These are phyloP conservation scores for Myrmecobius fasciatus DNA, from an alignment of 2,113 vertebrate genomes.

Conservation along the genomic window DNA sequence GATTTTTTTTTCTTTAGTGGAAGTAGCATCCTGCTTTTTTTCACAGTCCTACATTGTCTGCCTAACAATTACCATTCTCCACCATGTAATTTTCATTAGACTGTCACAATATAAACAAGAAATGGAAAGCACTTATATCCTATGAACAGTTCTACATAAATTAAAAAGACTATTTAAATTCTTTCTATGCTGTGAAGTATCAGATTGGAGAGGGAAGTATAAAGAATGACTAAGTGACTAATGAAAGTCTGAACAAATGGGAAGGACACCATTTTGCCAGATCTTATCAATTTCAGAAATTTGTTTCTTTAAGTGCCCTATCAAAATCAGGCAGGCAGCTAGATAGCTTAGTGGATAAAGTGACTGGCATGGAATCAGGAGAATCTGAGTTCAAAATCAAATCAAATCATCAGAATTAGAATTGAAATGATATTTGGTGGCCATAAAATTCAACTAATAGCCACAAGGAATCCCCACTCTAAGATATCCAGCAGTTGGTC, in stretches of 20 bases:
- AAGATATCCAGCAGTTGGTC: background rate
- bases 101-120: constrained; percentile 45
- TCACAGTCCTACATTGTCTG: background rate
- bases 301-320: background rate
- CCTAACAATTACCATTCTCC: constrained; percentile 5
- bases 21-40: background rate
- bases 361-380: background rate
- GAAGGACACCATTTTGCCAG: constrained; percentile 42
- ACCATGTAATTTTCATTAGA: constrained; percentile 39
- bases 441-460: background rate
- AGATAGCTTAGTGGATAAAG: background rate
- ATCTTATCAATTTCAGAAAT: constrained; percentile 60
- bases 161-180: constrained; percentile 48
- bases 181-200: constrained; percentile 7
- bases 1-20: background rate
- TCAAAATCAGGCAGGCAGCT: background rate
- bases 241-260: constrained; percentile 64
- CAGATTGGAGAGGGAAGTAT: constrained; percentile 19
- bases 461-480: background rate
- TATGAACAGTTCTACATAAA: constrained; percentile 35
- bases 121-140: constrained; percentile 39
- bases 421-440: background rate
- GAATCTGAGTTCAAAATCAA: background rate
- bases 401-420: background rate
- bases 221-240: constrained; percentile 37